Base-by-base conservation (phyloP, 2,888 invertebrate genomes). In the Epinotia nisella region DNA sequence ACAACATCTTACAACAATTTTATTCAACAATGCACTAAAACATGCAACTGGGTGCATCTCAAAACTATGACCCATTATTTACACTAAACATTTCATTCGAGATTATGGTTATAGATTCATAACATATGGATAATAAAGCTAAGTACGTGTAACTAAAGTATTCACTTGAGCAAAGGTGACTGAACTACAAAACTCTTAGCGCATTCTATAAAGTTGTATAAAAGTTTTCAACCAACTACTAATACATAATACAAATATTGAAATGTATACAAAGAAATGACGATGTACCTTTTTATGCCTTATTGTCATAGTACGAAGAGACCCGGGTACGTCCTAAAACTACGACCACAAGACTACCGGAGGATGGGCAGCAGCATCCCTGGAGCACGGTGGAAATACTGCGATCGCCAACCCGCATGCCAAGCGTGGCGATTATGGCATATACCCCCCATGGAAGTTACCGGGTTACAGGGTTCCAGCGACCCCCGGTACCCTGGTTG, bases 111-210 rank as follows among this genome's bases (percentile, higher is more conserved):
- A 5, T 35, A 67, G 45, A 39, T 67, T 41, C 15, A 45, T 60
- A 21, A 56, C 21, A 61, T 24, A 60, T 17, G 58, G 24, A 60
- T 60, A 41, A 62, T 55, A 29, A 61, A 19, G 17, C 51, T 13
- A 65, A 56, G 11, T 51, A 58, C 13, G 51, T 58, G 51, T 58
- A 53, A 62, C 41, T 64, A 61, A 64, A 53, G 65, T 65, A 65
- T 72, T 73, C 19, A 69, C 73, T 73, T 73, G 73, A 69, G 73
- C 73, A 73, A 64, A 58, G 21, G 41, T 53, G 73, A 73, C 73
- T 68, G 69, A 59, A 71, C n/a, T 51, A 71, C 10, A 17, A 41
- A 41, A 35, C 35, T 35, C n/a, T 35, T 59, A 41, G 17, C 2
- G 10, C n/a, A 24, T 49, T 68, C 7, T 68, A 68, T 41, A 58